phyloP scores from a whole-genome alignment of 2,113 vertebrate species.

The Thinocorus orbignyianus region DNA sequence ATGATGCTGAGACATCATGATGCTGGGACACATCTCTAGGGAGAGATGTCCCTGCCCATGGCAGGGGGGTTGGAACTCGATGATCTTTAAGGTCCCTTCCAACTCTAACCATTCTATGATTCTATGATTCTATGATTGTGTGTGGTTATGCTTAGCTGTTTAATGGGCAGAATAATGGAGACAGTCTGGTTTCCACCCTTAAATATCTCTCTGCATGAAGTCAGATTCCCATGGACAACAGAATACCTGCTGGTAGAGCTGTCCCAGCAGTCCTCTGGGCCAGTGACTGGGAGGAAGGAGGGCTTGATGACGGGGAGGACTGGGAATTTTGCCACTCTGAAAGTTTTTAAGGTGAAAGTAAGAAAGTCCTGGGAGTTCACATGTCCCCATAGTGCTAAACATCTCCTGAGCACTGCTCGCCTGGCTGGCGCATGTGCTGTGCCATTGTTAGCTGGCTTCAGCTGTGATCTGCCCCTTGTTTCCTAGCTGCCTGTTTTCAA shows the following conservation, averaged over 20 bases:
- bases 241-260: neutral
- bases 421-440: neutral
- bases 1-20: neutral
- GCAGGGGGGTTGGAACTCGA: too few species aligned
- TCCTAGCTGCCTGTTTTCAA: conserved; percentile 19
- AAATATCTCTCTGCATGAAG: neutral
- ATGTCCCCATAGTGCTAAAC: neutral
- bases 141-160: neutral
- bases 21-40: too few species aligned
- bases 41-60: too few species aligned
- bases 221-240: neutral
- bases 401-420: neutral
- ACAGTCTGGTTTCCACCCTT: neutral
- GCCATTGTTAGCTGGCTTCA: neutral
- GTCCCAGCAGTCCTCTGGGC: neutral
- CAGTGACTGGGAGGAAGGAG: neutral
- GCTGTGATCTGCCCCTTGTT: neutral
- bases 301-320: neutral
- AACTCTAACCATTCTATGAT: too few species aligned
- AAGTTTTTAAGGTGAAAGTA: neutral
- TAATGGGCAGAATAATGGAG: neutral
- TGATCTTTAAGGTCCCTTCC: too few species aligned
- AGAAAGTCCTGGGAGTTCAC: neutral
- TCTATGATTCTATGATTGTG: too few species aligned
- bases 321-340: neutral